These are phyloP conservation scores for Volucella inflata DNA, from an alignment of 2,888 invertebrate species.

Conservation along the genomic window DNA sequence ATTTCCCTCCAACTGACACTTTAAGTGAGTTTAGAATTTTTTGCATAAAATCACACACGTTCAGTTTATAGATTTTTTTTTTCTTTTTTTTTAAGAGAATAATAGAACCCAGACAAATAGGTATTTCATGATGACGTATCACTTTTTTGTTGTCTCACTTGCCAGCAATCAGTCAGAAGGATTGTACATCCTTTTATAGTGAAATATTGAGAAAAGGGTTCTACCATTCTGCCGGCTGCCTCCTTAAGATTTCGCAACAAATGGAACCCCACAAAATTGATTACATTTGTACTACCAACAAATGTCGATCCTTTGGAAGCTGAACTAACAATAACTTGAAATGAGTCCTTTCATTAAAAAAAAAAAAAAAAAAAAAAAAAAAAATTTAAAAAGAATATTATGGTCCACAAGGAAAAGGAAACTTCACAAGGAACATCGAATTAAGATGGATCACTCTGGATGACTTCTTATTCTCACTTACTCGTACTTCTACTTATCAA, in stretches of 20 bases:
- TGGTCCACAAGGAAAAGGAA: slow-evolving; percentile 37
- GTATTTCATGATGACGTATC: slow-evolving; percentile 80
- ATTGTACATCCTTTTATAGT: slow-evolving; percentile 44
- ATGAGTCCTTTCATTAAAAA: slow-evolving; percentile 58
- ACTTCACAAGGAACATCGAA: slow-evolving; percentile 52
- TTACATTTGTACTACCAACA: slow-evolving; percentile 69
- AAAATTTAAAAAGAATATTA: background rate
- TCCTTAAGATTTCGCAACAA: slow-evolving; percentile 66
- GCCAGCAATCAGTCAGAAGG: slow-evolving; percentile 70
- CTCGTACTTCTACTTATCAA: slow-evolving; percentile 20
- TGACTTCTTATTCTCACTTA: slow-evolving; percentile 78
- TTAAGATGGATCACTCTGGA: slow-evolving; percentile 83
- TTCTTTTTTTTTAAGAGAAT: slow-evolving; percentile 38
- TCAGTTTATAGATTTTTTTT: background rate
- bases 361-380: slow-evolving; percentile 39
- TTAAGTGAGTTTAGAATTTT: slow-evolving; percentile 49
- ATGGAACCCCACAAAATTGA: slow-evolving; percentile 68
- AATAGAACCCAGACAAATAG: slow-evolving; percentile 75
- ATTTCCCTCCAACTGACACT: slow-evolving; percentile 49
- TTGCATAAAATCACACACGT: slow-evolving; percentile 46
- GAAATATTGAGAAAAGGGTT: slow-evolving; percentile 57
- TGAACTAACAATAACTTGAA: slow-evolving; percentile 66
- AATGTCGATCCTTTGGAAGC: slow-evolving; percentile 65
- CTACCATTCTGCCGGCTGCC: slow-evolving; percentile 35
- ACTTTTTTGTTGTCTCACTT: slow-evolving; percentile 76